Percentiles rank a stretch among this genome's conserved stretches.
Evolutionary conservation across 2,888 invertebrate species (phyloP).

Genomic region (Cephus pulcher): DNA sequence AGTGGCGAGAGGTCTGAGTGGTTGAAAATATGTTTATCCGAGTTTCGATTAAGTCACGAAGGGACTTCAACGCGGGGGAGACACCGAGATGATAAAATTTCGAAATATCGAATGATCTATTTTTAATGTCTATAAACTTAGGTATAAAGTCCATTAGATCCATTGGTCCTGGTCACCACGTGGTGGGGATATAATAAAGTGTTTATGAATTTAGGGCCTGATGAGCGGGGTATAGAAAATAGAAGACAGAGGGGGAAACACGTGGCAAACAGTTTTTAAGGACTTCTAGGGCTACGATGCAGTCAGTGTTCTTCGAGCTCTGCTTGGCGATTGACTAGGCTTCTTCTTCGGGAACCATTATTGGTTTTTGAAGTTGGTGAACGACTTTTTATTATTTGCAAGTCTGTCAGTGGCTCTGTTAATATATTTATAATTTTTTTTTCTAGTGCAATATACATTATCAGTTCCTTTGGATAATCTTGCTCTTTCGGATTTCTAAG

Average conservation of each 20-base stretch:
- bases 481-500: background rate
- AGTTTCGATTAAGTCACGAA: background rate
- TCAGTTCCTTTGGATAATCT: background rate
- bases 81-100: background rate
- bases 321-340: conserved; percentile 13
- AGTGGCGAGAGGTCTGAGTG: background rate
- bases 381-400: background rate
- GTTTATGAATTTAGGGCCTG: background rate
- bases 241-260: background rate
- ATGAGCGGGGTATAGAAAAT: background rate
- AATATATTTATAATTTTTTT: background rate
- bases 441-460: background rate
- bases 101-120: background rate
- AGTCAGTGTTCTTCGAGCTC: conserved; percentile 29
- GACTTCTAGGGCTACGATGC: conserved; percentile 28
- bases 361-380: background rate
- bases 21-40: background rate
- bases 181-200: background rate
- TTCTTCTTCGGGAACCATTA: background rate
- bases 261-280: conserved; percentile 29
- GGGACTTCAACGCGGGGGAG: background rate
- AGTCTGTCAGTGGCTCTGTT: background rate
- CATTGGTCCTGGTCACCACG: background rate
- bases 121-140: background rate
- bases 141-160: background rate